Conservation (phyloP, 2,797 vertebrate genomes). For the Aplochiton taeniatus region DNA sequence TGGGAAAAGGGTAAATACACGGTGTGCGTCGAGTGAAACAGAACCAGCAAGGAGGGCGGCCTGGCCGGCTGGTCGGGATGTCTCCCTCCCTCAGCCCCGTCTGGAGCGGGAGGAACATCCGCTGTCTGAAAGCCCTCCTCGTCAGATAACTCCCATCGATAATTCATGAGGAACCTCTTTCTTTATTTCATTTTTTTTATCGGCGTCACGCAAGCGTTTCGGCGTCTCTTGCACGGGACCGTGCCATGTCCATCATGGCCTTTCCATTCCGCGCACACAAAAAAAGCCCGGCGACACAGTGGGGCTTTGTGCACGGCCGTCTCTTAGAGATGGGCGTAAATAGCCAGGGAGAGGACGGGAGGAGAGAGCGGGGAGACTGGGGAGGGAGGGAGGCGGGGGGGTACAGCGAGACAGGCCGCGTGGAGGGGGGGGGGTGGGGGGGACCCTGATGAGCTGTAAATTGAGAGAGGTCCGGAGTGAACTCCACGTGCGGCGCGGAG, state of each 20-base stretch:
- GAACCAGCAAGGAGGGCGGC: no score
- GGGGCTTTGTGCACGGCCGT: slow-evolving; percentile 69
- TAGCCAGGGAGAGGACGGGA: slow-evolving; percentile 60
- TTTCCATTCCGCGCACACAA: slow-evolving; percentile 70
- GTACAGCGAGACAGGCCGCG: slow-evolving; percentile 25
- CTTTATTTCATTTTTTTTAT: no score
- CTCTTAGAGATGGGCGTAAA: slow-evolving; percentile 73
- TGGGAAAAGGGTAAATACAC: no score
- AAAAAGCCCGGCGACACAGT: slow-evolving; percentile 66
- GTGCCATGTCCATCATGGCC: slow-evolving; percentile 68
- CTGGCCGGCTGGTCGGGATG: no score
- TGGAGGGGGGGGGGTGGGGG: slow-evolving; percentile 19
- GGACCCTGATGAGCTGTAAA: slow-evolving; percentile 69
- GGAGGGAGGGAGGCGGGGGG: slow-evolving; percentile 39
- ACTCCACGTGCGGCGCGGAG: slow-evolving; percentile 32
- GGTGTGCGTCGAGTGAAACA: no score
- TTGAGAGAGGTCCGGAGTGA: slow-evolving; percentile 51
- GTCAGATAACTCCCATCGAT: slow-evolving; percentile 46
- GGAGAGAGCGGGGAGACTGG: slow-evolving; percentile 19
- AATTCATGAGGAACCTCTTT: slow-evolving; percentile 63
- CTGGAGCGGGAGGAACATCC: slow-evolving; percentile 32
- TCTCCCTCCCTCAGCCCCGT: slow-evolving; percentile 30
- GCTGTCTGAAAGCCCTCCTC: slow-evolving; percentile 31
- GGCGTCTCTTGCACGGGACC: slow-evolving; percentile 45
- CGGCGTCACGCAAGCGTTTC: no score